These are phyloP conservation scores for Bombus fervidus DNA, from an alignment of 1,140 invertebrate genomes.

Conservation along the genomic window DNA sequence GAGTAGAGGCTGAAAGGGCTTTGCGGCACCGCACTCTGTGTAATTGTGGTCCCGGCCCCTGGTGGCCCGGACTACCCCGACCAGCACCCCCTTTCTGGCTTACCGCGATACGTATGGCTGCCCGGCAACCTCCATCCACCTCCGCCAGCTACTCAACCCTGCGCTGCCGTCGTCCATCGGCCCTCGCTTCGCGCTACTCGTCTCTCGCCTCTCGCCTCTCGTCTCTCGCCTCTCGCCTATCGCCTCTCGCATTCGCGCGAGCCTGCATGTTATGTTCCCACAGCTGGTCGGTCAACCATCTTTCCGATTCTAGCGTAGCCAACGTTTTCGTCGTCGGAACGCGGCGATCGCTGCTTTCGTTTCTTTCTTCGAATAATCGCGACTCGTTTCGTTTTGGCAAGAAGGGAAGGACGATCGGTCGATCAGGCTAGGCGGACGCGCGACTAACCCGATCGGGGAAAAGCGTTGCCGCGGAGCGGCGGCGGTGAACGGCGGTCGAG, in stretches of 20 bases:
- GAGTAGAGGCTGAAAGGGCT: constrained; percentile 72
- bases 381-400: too few relatives aligned
- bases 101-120: constrained; percentile 48
- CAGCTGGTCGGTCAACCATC: background rate
- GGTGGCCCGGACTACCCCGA: constrained; percentile 67
- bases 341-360: too few relatives aligned
- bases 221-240: too few relatives aligned
- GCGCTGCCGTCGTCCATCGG: constrained; percentile 12
- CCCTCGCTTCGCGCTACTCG: background rate
- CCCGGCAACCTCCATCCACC: constrained; percentile 38
- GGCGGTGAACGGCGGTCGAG: too few relatives aligned
- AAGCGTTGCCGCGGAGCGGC: background rate
- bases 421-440: background rate
- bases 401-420: background rate
- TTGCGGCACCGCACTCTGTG: constrained; percentile 75
- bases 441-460: background rate
- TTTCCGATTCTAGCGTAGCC: too few relatives aligned
- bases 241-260: background rate
- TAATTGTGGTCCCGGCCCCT: constrained; percentile 77
- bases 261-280: background rate
- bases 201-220: background rate
- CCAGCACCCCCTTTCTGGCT: constrained; percentile 54
- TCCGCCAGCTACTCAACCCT: constrained; percentile 45
- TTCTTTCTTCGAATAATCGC: background rate
- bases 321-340: background rate